These are phyloP conservation scores for Pissodes strobi DNA, from an alignment of 1,140 invertebrate species.

Conservation along the genomic window DNA sequence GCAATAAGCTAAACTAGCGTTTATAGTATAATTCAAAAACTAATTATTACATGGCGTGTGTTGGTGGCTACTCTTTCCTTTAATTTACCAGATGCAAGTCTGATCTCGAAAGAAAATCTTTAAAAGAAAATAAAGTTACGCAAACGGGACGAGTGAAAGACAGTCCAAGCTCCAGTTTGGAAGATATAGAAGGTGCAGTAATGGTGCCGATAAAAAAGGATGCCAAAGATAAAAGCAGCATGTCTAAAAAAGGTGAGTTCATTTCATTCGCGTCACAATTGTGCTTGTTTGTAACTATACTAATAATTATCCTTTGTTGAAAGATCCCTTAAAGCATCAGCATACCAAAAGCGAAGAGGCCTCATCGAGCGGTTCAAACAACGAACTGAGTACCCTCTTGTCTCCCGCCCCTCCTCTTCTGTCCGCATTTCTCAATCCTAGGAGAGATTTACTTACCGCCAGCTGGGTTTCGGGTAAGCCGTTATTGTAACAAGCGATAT, in stretches of 20 bases:
- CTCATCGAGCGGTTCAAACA: constrained; percentile 65
- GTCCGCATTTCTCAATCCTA: constrained; percentile 66
- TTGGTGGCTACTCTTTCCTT: no score
- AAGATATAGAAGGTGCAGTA: constrained; percentile 51
- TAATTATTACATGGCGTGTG: no score
- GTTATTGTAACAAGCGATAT: background rate
- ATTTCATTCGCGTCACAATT: background rate
- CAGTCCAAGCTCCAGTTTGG: constrained; percentile 42
- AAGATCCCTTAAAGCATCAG: background rate
- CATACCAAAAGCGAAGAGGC: constrained; percentile 45
- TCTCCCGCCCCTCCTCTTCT: constrained; percentile 65
- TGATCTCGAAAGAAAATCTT: constrained; percentile 40
- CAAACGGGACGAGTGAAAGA: constrained; percentile 44
- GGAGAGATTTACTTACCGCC: constrained; percentile 59
- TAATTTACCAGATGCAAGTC: constrained; percentile 25
- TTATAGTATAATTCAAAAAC: no score
- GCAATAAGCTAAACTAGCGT: no score
- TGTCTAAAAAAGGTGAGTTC: constrained; percentile 35
- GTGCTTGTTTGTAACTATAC: background rate
- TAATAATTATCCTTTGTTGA: no score
- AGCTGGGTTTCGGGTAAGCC: constrained; percentile 28
- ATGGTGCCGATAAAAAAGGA: constrained; percentile 28
- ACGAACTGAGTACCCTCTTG: constrained; percentile 64
- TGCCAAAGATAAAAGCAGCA: constrained; percentile 33
- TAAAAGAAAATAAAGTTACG: constrained; percentile 51